Conservation (phyloP, 2,888 invertebrate genomes). For the Drosophila helvetica region DNA sequence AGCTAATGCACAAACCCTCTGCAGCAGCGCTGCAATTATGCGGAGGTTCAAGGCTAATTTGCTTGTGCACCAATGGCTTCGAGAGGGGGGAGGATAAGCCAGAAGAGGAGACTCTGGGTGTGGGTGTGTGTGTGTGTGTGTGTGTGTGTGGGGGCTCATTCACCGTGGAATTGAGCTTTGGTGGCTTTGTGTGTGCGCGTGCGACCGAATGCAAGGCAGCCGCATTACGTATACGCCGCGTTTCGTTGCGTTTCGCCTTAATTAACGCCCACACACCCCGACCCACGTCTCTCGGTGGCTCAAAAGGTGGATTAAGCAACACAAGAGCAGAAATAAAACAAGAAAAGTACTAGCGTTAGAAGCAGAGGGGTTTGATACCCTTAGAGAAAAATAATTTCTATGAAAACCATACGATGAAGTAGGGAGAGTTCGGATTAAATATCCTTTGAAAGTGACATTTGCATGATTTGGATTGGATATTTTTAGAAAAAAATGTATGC, state of each 20-base stretch:
- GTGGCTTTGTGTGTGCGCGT: conserved; percentile 58
- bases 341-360: neutral
- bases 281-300: conserved; percentile 17
- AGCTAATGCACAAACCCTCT: conserved; percentile 49
- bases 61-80: conserved; percentile 57
- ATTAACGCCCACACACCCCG: conserved; percentile 55
- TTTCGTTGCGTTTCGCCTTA: conserved; percentile 47
- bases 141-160: conserved; percentile 42
- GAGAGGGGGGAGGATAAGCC: conserved; percentile 7
- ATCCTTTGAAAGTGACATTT: too few relatives aligned
- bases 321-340: conserved; percentile 5
- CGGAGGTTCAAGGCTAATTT: conserved; percentile 77
- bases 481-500: too few relatives aligned
- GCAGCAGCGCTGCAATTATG: conserved; percentile 70
- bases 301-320: conserved; percentile 45
- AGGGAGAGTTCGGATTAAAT: too few relatives aligned
- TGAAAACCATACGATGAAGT: too few relatives aligned
- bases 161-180: conserved; percentile 39
- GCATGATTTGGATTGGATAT: too few relatives aligned
- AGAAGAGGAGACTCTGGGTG: neutral
- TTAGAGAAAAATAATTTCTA: neutral
- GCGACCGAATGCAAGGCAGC: conserved; percentile 60
- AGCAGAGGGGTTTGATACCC: neutral
- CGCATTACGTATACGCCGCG: conserved; percentile 74
- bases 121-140: conserved; percentile 18